phyloP scores from a whole-genome alignment of 1,140 invertebrate genomes.

The Dendrolimus punctatus region DNA sequence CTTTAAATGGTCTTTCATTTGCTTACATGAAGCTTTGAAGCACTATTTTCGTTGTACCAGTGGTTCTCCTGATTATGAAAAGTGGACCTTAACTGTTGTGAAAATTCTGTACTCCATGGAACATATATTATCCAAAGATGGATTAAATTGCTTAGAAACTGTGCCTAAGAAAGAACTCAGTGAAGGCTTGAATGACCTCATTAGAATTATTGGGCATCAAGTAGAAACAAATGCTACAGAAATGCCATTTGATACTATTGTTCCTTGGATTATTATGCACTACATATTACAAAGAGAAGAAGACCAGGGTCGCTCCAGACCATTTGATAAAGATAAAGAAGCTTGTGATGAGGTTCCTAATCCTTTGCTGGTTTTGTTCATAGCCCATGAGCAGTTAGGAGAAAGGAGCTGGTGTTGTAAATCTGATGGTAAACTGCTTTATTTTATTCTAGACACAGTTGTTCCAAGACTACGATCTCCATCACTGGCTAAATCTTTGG shows the following conservation, averaged over 20 bases:
- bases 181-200: conserved; percentile 82
- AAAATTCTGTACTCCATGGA: conserved; percentile 80
- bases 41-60: conserved; percentile 71
- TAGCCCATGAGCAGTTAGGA: conserved; percentile 89
- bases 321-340: conserved; percentile 65
- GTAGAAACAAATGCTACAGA: conserved; percentile 77
- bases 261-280: conserved; percentile 90
- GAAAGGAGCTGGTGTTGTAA: conserved; percentile 83
- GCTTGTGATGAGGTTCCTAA: conserved; percentile 77
- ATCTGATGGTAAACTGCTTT: conserved; percentile 82
- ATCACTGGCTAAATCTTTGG: conserved; percentile 65
- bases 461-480: conserved; percentile 77
- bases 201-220: conserved; percentile 82
- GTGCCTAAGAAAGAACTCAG: conserved; percentile 71
- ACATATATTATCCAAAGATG: conserved; percentile 75
- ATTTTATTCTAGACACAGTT: conserved; percentile 83
- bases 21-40: conserved; percentile 76
- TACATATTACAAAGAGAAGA: conserved; percentile 80
- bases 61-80: conserved; percentile 71
- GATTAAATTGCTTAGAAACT: conserved; percentile 63
- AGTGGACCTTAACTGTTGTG: conserved; percentile 77
- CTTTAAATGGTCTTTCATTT: conserved; percentile 83
- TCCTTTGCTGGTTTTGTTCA: conserved; percentile 85
- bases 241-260: conserved; percentile 80
- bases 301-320: conserved; percentile 54